Evolutionary conservation across 2,888 invertebrate genomes (phyloP).

Genomic region (Polymixis lichenea): DNA sequence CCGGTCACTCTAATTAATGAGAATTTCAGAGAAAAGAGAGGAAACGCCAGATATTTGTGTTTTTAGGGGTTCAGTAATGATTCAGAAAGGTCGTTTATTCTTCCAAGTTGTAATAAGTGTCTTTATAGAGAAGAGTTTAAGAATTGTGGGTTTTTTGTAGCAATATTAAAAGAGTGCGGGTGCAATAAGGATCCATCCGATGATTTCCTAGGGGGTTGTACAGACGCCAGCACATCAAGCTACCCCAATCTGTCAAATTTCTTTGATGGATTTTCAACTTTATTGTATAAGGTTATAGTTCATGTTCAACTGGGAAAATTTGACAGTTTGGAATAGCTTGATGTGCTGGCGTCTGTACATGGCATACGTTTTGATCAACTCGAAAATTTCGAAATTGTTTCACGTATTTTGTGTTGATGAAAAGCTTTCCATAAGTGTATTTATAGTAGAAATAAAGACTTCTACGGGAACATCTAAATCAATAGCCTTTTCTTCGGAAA

Average conservation of each 20-base stretch:
- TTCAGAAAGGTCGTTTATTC: constrained; percentile 19
- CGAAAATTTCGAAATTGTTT: constrained; percentile 19
- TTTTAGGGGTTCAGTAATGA: constrained; percentile 8
- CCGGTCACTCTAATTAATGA: constrained; percentile 47
- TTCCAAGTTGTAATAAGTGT: constrained; percentile 28
- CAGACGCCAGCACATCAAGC: no score
- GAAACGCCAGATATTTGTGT: constrained; percentile 28
- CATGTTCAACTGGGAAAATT: no score
- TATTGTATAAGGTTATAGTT: no score
- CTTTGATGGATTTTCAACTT: no score
- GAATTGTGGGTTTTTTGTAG: constrained; percentile 33
- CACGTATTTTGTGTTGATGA: constrained; percentile 27
- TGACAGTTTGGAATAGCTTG: no score
- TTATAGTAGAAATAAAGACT: background rate
- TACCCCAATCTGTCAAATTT: no score
- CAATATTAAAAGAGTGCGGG: constrained; percentile 37
- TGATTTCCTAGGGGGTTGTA: constrained; percentile 44
- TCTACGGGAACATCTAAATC: background rate
- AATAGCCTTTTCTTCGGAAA: background rate
- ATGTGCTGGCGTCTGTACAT: no score
- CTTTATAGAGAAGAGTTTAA: constrained; percentile 5
- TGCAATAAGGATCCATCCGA: background rate
- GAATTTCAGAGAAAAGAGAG: constrained; percentile 35
- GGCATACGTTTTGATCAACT: constrained; percentile 26
- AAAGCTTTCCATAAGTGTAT: constrained; percentile 20